A percentile compares a stretch with the other conserved stretches of the same genome.
phyloP scores from a whole-genome alignment of 2,113 vertebrate genomes.

The Diglossa brunneiventris region DNA sequence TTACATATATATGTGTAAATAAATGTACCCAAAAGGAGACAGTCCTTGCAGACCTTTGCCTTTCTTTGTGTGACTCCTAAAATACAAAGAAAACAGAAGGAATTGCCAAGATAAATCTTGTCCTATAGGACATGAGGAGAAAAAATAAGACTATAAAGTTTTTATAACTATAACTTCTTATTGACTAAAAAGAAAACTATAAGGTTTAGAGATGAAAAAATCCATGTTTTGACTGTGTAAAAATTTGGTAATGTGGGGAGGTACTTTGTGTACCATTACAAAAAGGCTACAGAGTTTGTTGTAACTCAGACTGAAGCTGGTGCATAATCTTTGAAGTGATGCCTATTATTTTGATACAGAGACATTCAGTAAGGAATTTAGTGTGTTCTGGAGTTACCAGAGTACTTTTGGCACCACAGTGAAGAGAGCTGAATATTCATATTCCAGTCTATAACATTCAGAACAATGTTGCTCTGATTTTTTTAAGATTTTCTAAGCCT shows the following conservation, averaged over 20 bases:
- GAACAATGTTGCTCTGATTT: neutral
- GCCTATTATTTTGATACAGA: neutral
- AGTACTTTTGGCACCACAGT: neutral
- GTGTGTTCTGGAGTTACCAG: neutral
- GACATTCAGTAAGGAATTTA: neutral
- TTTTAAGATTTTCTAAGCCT: too few relatives aligned
- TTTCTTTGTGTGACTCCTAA: neutral
- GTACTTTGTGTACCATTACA: neutral
- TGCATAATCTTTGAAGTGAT: neutral
- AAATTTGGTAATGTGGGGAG: neutral
- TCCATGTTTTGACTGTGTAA: neutral
- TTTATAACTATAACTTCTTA: neutral
- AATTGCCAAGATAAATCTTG: neutral
- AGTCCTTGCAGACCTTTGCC: neutral
- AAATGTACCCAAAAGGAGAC: neutral
- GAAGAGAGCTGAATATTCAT: neutral
- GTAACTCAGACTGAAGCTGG: neutral
- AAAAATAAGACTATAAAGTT: neutral
- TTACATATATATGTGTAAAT: neutral
- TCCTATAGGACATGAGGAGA: accelerated
- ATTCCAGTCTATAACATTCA: neutral
- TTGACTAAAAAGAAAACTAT: neutral
- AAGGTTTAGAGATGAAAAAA: neutral
- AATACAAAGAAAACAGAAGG: neutral
- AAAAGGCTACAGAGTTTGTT: neutral